phyloP scores from a whole-genome alignment of 2,888 invertebrate species.

The Pollenia amentaria region DNA sequence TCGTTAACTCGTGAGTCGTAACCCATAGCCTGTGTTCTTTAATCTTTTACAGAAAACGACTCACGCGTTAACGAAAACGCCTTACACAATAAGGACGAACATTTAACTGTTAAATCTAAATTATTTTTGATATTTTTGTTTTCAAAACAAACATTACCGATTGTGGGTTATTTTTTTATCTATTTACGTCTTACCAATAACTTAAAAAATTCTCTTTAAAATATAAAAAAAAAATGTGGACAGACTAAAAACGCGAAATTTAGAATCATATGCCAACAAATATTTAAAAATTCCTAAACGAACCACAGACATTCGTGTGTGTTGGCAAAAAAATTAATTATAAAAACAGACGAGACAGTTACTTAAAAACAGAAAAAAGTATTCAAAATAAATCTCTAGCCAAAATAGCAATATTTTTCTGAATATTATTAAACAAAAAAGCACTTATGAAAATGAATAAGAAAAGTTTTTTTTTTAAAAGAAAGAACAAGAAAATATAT shows the following conservation, averaged over 20 bases:
- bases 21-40: too few species aligned
- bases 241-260: slow-evolving; percentile 19
- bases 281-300: slow-evolving; percentile 52
- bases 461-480: background rate
- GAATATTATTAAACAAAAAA: background rate
- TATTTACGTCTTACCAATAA: slow-evolving; percentile 11
- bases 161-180: slow-evolving; percentile 20
- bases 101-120: too few species aligned
- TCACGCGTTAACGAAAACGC: too few species aligned
- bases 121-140: background rate
- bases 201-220: slow-evolving; percentile 13
- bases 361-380: slow-evolving; percentile 39
- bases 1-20: too few species aligned
- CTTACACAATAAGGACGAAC: too few species aligned
- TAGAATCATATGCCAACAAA: slow-evolving; percentile 60
- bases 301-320: slow-evolving; percentile 27
- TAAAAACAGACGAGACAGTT: slow-evolving; percentile 40
- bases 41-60: too few species aligned
- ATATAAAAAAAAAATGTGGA: background rate
- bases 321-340: slow-evolving; percentile 34
- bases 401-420: background rate
- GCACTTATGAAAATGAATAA: background rate
- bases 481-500: background rate
- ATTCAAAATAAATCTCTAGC: background rate
- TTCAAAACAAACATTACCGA: slow-evolving; percentile 16